phyloP scores from a whole-genome alignment of 1,140 invertebrate genomes.

The Lucilia cuprina region DNA sequence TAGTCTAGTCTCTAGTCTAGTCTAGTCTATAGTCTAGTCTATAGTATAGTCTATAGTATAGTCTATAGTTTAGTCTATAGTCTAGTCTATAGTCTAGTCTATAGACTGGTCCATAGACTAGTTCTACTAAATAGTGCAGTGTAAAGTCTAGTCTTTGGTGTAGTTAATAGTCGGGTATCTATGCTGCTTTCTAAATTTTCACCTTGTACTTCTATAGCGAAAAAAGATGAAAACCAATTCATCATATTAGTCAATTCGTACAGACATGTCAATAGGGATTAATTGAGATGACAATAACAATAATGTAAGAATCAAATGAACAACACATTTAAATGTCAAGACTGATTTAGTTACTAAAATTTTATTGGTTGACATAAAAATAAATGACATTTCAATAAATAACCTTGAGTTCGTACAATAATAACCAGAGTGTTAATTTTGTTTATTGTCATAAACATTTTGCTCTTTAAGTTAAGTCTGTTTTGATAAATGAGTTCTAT shows the following conservation, averaged over 20 bases:
- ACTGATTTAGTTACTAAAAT: not conserved
- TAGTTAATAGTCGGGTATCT: too few relatives aligned
- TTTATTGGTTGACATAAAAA: not conserved
- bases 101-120: too few relatives aligned
- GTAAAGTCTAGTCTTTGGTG: too few relatives aligned
- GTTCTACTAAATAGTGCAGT: too few relatives aligned
- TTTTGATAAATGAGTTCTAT: not conserved
- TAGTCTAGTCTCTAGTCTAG: too few relatives aligned
- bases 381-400: not conserved
- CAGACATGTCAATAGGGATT: not conserved
- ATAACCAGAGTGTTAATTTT: not conserved
- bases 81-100: too few relatives aligned
- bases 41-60: too few relatives aligned
- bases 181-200: too few relatives aligned
- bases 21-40: too few relatives aligned
- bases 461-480: not conserved
- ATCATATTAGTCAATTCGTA: not conserved
- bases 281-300: not conserved
- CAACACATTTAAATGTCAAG: not conserved
- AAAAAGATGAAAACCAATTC: not conserved
- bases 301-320: too few relatives aligned
- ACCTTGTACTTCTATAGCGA: too few relatives aligned
- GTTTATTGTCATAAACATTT: not conserved
- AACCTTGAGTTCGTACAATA: not conserved
- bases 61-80: too few relatives aligned